Evolutionary conservation across 2,888 invertebrate species (phyloP).

Genomic region (Sepiola atlantica): DNA sequence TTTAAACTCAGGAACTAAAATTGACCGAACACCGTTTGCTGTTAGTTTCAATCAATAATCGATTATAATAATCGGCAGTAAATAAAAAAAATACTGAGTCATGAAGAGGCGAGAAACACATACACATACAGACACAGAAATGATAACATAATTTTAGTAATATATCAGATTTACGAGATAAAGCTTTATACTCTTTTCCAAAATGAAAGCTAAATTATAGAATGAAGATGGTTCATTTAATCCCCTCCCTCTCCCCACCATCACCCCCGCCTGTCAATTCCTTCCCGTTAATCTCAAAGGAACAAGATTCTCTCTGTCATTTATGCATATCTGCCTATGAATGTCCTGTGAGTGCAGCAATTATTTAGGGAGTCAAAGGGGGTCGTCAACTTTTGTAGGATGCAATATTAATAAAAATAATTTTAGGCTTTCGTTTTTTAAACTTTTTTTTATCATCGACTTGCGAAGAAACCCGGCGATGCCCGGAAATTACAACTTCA

Average conservation of each 20-base stretch:
- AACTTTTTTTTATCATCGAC: too few species aligned
- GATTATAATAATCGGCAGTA: too few species aligned
- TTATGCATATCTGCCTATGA: neutral
- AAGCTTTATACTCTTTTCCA: neutral
- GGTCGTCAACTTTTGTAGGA: too few species aligned
- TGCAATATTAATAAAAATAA: too few species aligned
- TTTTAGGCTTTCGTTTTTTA: too few species aligned
- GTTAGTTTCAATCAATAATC: too few species aligned
- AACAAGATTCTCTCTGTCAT: neutral
- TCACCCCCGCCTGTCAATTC: neutral
- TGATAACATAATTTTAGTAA: too few species aligned
- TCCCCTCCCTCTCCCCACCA: neutral
- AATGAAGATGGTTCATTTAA: neutral
- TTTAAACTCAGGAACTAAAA: too few species aligned
- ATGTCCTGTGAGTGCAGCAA: neutral
- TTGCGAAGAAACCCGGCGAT: too few species aligned
- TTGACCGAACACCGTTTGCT: too few species aligned
- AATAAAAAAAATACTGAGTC: too few species aligned
- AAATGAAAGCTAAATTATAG: neutral
- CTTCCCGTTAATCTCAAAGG: neutral
- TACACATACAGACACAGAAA: neutral
- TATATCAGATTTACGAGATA: neutral
- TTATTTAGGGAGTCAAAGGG: neutral
- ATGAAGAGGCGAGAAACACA: neutral
- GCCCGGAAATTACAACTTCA: too few species aligned